Base-by-base conservation (phyloP, 2,113 vertebrate genomes). In the Pao palembangensis region DNA sequence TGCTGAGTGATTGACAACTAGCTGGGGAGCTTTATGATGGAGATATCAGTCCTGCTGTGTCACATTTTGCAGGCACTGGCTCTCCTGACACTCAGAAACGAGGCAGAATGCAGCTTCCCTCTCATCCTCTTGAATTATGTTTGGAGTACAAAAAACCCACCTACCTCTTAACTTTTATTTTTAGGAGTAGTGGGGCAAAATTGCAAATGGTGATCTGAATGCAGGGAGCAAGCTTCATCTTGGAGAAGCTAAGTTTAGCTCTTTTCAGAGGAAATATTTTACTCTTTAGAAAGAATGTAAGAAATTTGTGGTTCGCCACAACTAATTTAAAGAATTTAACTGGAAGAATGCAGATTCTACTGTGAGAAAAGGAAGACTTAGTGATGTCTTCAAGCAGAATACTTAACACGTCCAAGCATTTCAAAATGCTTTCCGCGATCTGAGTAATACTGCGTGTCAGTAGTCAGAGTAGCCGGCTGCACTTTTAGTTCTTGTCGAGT, bases 1-100 rank as follows among this genome's bases (percentile, higher is more conserved):
- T 53, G 76, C 78, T 69, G 87, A 74, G 83, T 87, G 87, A 87
- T 85, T 85, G 87, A 86, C 77, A 76, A 82, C 59, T 47, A 80
- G 79, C 75, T 73, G 64, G 81, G 80, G 81, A 83, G 78, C 73
- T 77, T 67, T 82, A 78, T 88, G 85, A 85, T 84, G 77, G 83
- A 83, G 80, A 80, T 79, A 81, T 87, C 87, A 83, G 71, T 54
- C 71, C 83, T 70, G 76, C 79, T 69, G 81, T 75, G 80, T 76
- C 69, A 44, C 76, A 64, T 81, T 75, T 73, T 82, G 75, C 72
- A 66, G 71, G 71, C 80, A 80, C 71, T 66, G 76, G 69, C 73
- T 82, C 84, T 80, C 69, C 71, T 64, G 77, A 82, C 71, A 34
- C 63, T 83, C 61, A 77, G 66, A 65, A 81, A 73, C 69, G 53